Evolutionary conservation across 2,113 vertebrate genomes (phyloP), one percentile per base, ranked within the genome.

Genomic region (Thunnus maccoyii): DNA sequence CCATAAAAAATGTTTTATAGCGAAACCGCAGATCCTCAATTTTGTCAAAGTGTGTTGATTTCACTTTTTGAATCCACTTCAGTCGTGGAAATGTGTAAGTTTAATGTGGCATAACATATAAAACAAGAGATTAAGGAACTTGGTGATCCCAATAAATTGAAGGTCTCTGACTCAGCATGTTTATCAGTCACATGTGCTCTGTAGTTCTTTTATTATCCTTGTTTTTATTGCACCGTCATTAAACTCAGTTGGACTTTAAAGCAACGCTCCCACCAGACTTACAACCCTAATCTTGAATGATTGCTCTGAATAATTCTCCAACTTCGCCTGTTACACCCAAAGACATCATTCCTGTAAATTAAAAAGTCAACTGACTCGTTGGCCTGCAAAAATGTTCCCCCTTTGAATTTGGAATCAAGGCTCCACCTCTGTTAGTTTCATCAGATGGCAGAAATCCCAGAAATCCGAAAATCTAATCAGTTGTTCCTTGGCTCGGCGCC

Each of bases 381-480:
- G 70, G 32, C 12, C n/a, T 27, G 44, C 10, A 5, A 9, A 36
- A 27, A 60, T 11, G 6, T 9, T 3, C 18, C 3, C 14, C 44
- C 14, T 18, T 60, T 17, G 36, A 1, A 22, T 48, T 47, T 36
- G 48, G 5, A 57, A 46, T 61, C 20, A 25, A 56, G 11, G 16
- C 62, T 56, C 57, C n/a, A 50, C 36, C 20, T 82, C 30, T 71
- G 48, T 71, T 17, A 15, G 50, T 44, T 70, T 66, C 14, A 30
- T 69, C 0, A 0, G 1, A 25, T n/a, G 71, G 67, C 62, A 50
- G 3, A 51, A 46, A 20, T 52, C 55, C 46, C 64, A 41, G 15
- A 14, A 44, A 54, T 27, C 22, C 18, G 18, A 52, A 36, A 14
- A 20, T 17, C 56, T 17, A 57, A 58, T 63, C 36, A 14, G 2